These are phyloP conservation scores for Polypedilum vanderplanki DNA, from an alignment of 1,140 invertebrate species.

Conservation along the genomic window DNA sequence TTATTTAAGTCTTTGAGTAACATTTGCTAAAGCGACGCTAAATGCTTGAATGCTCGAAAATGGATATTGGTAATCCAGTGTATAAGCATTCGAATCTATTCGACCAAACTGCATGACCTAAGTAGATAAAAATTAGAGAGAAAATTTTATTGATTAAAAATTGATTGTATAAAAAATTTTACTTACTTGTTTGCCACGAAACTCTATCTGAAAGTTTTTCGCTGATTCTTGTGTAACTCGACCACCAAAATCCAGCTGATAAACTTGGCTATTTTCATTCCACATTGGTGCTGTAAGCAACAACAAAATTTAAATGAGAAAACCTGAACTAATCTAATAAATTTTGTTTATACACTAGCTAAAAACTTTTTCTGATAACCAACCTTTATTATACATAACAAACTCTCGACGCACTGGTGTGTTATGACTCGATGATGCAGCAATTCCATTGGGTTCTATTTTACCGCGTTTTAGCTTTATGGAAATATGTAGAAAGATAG, in stretches of 20 bases:
- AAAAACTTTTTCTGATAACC: not conserved
- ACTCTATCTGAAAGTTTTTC: conserved; percentile 99
- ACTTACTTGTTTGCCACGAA: conserved; percentile 86
- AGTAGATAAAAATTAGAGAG: conserved; percentile 34
- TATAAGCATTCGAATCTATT: conserved; percentile 97
- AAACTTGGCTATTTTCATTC: conserved; percentile 99
- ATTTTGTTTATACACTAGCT: no score
- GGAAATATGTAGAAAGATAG: no score
- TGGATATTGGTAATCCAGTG: conserved; percentile 97
- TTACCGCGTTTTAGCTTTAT: conserved; percentile 57
- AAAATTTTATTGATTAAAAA: not conserved
- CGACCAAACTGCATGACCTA: conserved; percentile 99
- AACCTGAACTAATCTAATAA: not conserved
- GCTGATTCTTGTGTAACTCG: conserved; percentile 98
- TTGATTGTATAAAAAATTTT: conserved; percentile 3
- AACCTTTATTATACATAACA: conserved; percentile 89
- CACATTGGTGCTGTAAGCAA: conserved; percentile 77
- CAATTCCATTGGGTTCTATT: conserved; percentile 49
- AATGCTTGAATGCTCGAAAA: conserved; percentile 98
- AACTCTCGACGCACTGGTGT: conserved; percentile 65
- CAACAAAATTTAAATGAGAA: not conserved
- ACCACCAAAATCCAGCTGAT: conserved; percentile 98
- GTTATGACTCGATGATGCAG: conserved; percentile 38
- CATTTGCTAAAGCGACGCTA: conserved; percentile 94
- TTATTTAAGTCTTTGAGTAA: conserved; percentile 97